These are phyloP conservation scores for Adelges cooleyi DNA, from an alignment of 1,140 invertebrate species.

Conservation along the genomic window DNA sequence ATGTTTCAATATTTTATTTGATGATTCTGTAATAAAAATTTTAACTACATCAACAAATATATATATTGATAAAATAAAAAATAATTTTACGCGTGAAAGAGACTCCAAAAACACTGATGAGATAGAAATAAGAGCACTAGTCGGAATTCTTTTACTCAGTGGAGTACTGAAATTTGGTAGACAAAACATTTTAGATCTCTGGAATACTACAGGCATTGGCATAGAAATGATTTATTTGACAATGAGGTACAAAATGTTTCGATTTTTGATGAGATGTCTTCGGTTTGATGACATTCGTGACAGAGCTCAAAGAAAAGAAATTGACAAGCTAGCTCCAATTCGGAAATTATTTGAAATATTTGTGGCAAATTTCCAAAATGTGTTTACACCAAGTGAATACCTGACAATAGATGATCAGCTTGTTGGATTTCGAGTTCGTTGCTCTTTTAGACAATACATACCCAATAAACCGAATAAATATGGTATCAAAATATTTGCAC, in stretches of 20 bases:
- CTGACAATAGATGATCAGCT: slow-evolving; percentile 35
- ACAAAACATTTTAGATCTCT: slow-evolving; percentile 35
- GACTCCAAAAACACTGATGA: no score
- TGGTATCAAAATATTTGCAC: not conserved
- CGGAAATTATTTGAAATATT: slow-evolving; percentile 19
- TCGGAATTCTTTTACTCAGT: slow-evolving; percentile 20
- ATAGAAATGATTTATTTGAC: slow-evolving; percentile 31
- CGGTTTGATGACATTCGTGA: slow-evolving; percentile 36
- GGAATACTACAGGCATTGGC: slow-evolving; percentile 33
- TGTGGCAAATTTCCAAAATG: slow-evolving; percentile 31
- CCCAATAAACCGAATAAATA: no score
- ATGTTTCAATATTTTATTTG: slow-evolving; percentile 7
- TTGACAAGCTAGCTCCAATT: slow-evolving; percentile 36
- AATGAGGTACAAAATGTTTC: slow-evolving; percentile 34
- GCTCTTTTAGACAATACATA: no score
- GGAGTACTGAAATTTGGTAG: slow-evolving; percentile 32
- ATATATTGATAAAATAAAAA: no score
- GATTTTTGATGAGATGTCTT: slow-evolving; percentile 33
- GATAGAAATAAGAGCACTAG: slow-evolving; percentile 30
- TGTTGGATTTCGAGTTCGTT: slow-evolving; percentile 36
- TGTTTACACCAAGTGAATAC: slow-evolving; percentile 29
- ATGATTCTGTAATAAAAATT: slow-evolving; percentile 29
- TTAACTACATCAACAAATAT: no score
- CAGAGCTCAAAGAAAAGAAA: slow-evolving; percentile 32
- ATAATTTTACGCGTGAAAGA: no score